A percentile compares a stretch with the other conserved stretches of the same genome.
phyloP scores from a whole-genome alignment of 2,113 vertebrate genomes.

The Motacilla tschutschensis region DNA sequence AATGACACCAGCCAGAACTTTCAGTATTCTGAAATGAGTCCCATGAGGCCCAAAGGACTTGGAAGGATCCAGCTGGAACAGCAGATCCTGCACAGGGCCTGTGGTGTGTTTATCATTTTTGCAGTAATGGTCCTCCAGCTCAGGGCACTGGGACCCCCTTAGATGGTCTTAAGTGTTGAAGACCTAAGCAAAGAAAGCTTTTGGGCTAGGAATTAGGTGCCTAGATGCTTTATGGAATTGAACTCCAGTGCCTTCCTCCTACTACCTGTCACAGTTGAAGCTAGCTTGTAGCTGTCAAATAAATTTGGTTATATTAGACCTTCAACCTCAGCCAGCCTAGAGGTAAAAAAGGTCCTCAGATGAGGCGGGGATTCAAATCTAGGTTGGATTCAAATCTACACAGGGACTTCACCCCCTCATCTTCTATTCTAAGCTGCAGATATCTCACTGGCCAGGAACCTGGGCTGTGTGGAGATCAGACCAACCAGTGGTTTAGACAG shows the following conservation, averaged over 20 bases:
- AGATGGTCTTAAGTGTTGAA: neutral
- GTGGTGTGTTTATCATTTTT: fast-evolving
- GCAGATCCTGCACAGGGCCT: neutral
- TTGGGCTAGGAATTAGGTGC: neutral
- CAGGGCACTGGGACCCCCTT: neutral
- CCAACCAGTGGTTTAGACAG: neutral
- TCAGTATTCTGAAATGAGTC: neutral
- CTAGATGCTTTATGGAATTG: neutral
- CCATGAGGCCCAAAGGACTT: fast-evolving
- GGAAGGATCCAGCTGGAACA: neutral
- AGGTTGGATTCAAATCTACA: neutral
- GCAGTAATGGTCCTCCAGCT: neutral
- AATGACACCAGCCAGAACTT: neutral
- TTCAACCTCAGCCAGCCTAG: neutral
- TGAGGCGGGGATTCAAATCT: neutral
- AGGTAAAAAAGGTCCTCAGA: neutral
- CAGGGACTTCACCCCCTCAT: neutral
- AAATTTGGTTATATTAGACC: neutral
- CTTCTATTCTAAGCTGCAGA: neutral
- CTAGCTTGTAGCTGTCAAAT: neutral
- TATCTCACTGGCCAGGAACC: neutral
- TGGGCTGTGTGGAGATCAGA: neutral
- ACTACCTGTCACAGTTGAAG: neutral
- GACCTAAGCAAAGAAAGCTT: neutral
- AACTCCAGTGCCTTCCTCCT: neutral